Evolutionary conservation across 2,888 invertebrate genomes (phyloP).

Genomic region (Sarcophaga variegata): DNA sequence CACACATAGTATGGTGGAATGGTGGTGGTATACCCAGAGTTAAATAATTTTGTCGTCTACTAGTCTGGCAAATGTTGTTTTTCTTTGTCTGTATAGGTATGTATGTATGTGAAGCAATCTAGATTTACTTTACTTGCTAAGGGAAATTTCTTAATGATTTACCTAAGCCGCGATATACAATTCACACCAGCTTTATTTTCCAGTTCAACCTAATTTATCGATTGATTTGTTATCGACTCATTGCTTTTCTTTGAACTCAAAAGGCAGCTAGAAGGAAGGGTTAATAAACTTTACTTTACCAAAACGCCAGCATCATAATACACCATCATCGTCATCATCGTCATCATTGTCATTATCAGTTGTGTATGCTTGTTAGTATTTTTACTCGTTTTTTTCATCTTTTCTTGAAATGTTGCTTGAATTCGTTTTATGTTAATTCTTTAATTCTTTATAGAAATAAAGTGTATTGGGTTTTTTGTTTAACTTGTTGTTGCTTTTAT

Average conservation of each 20-base stretch:
- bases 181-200: background rate
- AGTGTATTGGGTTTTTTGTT: background rate
- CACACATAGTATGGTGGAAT: background rate
- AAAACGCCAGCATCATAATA: background rate
- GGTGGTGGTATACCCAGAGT: background rate
- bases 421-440: background rate
- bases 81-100: background rate
- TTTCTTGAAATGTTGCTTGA: background rate
- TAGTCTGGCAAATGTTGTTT: background rate
- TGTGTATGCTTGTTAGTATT: no score
- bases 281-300: background rate
- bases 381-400: no score
- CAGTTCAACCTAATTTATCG: background rate
- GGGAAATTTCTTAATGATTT: no score
- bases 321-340: background rate
- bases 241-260: background rate
- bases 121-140: no score
- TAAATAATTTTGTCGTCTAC: background rate
- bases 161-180: background rate
- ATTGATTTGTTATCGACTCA: background rate
- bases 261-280: background rate
- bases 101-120: no score
- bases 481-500: background rate
- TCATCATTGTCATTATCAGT: background rate
- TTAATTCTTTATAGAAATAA: background rate